Conservation (phyloP, 2,888 invertebrate genomes). For the Temnothorax ravouxi region DNA sequence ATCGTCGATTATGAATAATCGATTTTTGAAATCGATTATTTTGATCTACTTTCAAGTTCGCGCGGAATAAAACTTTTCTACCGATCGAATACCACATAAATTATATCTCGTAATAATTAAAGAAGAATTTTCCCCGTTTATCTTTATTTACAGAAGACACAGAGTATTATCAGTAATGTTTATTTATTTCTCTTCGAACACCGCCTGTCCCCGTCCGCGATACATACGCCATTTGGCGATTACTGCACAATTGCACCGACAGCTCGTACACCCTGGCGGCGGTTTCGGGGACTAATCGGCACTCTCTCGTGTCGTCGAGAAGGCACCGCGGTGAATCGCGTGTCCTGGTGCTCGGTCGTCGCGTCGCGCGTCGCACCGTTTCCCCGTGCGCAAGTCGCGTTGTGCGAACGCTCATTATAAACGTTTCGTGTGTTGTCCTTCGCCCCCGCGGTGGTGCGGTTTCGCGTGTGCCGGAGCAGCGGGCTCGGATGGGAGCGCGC, state of each 20-base stretch:
- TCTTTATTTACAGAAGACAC: too few species aligned
- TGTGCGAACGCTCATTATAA: neutral
- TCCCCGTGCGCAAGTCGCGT: neutral
- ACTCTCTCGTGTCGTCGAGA: slow-evolving; percentile 25
- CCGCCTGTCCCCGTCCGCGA: neutral
- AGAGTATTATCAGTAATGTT: too few species aligned
- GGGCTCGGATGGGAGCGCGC: neutral
- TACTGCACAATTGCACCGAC: neutral
- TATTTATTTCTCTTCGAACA: too few species aligned
- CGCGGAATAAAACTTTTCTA: too few species aligned
- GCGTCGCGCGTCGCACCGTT: slow-evolving; percentile 38
- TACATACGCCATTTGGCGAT: neutral
- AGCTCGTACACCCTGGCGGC: slow-evolving; percentile 78
- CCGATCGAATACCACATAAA: too few species aligned
- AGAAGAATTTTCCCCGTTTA: too few species aligned
- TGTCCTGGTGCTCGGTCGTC: slow-evolving; percentile 60
- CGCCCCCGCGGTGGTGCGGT: neutral
- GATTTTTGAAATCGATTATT: too few species aligned
- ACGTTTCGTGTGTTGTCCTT: neutral
- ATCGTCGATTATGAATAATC: too few species aligned
- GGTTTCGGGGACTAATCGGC: slow-evolving; percentile 72
- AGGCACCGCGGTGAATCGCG: slow-evolving; percentile 60
- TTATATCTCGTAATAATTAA: too few species aligned
- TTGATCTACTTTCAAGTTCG: too few species aligned
- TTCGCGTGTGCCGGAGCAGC: neutral